Evolutionary conservation across 2,888 invertebrate species (phyloP).

Genomic region (Drosophila infuscata): DNA sequence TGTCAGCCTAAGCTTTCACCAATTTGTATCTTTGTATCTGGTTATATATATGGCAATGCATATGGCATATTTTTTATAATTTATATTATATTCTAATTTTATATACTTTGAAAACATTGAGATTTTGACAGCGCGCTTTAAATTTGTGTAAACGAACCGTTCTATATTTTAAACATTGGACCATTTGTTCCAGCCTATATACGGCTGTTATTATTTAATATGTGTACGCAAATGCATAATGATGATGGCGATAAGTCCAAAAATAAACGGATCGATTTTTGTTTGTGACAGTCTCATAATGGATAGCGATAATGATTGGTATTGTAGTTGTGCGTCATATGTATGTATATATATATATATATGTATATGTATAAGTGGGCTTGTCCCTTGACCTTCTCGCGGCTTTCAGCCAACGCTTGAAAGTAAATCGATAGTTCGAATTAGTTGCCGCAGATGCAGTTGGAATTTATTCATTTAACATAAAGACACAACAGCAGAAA

Average conservation of each 20-base stretch:
- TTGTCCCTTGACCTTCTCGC: constrained; percentile 64
- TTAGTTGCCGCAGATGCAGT: constrained; percentile 52
- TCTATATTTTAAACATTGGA: not conserved
- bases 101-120: too few species aligned
- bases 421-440: constrained; percentile 70
- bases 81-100: too few species aligned
- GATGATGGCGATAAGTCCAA: not conserved
- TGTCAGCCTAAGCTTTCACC: too few species aligned
- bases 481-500: not conserved
- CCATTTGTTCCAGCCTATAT: not conserved
- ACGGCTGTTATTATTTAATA: not conserved
- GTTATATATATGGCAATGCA: too few species aligned
- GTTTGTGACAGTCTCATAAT: constrained; percentile 25
- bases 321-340: constrained; percentile 40
- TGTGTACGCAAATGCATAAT: not conserved
- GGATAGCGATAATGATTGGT: constrained; percentile 30
- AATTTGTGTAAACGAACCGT: not conserved
- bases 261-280: constrained; percentile 30
- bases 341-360: not conserved
- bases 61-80: too few species aligned
- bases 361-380: not conserved
- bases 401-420: constrained; percentile 17
- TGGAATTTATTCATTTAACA: constrained; percentile 24
- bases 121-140: not conserved
- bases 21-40: too few species aligned